These are phyloP conservation scores for Pachyuromys duprasi DNA, from an alignment of 2,797 vertebrate species.

Conservation along the genomic window DNA sequence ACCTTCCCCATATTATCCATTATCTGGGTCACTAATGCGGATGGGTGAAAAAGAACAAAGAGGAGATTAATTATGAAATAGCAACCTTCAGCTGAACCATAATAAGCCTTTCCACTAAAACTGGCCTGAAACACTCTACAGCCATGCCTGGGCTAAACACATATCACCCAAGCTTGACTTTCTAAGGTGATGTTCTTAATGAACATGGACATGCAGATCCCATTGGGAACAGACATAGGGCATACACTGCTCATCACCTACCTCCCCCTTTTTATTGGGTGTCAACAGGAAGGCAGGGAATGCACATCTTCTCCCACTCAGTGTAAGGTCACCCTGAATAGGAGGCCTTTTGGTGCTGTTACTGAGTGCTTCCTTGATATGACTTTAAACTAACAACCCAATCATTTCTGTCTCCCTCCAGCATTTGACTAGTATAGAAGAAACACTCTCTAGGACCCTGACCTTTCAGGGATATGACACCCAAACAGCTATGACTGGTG, in stretches of 20 bases:
- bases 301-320: not conserved
- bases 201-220: not conserved
- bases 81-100: slow-evolving; percentile 74
- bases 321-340: too few species aligned
- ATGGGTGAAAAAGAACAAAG: slow-evolving; percentile 74
- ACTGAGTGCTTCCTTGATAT: not conserved
- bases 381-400: slow-evolving; percentile 18
- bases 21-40: slow-evolving; percentile 74
- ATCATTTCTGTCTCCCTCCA: not conserved
- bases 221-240: accelerated
- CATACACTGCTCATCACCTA: too few species aligned
- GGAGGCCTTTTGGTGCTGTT: not conserved
- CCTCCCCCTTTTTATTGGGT: not conserved
- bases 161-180: not conserved
- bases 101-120: slow-evolving; percentile 19
- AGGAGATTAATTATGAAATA: slow-evolving; percentile 79
- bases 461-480: not conserved
- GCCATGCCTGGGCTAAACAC: accelerated
- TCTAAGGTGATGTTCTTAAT: not conserved
- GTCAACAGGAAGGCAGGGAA: not conserved
- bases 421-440: not conserved
- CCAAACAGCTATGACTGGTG: not conserved
- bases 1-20: slow-evolving; percentile 38
- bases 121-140: not conserved
- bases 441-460: not conserved